Evolutionary conservation across 2,888 invertebrate species (phyloP).

Genomic region (Athalia cordata): DNA sequence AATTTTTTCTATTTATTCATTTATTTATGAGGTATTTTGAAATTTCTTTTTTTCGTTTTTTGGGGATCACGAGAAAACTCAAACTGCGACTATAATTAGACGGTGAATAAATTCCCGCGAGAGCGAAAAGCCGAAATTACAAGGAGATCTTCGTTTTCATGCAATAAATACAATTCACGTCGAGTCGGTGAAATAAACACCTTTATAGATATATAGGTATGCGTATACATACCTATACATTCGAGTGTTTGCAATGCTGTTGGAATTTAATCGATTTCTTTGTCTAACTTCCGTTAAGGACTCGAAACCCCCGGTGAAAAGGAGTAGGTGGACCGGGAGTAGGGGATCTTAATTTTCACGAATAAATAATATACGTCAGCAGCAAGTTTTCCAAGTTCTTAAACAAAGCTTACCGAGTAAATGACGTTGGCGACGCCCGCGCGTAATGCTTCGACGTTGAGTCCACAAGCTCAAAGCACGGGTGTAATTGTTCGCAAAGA

Average conservation of each 20-base stretch:
- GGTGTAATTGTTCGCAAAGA: conserved; percentile 26
- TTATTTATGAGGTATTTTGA: no score
- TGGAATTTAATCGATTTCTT: conserved; percentile 34
- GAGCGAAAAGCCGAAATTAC: no score
- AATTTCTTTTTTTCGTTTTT: no score
- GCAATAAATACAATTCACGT: no score
- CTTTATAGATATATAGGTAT: not conserved
- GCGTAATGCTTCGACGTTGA: not conserved
- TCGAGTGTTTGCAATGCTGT: conserved; percentile 6
- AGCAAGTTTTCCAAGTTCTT: conserved; percentile 26
- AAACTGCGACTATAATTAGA: no score
- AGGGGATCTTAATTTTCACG: not conserved
- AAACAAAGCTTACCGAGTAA: not conserved
- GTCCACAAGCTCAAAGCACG: conserved; percentile 37
- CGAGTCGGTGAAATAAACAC: no score
- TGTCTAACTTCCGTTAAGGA: conserved; percentile 13
- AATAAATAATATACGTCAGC: conserved; percentile 17
- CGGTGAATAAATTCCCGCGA: no score
- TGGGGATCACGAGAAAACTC: no score
- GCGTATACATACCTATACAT: not conserved
- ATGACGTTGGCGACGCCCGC: not conserved
- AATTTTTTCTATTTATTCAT: no score
- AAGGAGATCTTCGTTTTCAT: no score
- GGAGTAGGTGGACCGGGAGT: not conserved
- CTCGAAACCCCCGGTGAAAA: not conserved